phyloP scores from a whole-genome alignment of 2,888 invertebrate genomes.

The Luffia ferchaultella region DNA sequence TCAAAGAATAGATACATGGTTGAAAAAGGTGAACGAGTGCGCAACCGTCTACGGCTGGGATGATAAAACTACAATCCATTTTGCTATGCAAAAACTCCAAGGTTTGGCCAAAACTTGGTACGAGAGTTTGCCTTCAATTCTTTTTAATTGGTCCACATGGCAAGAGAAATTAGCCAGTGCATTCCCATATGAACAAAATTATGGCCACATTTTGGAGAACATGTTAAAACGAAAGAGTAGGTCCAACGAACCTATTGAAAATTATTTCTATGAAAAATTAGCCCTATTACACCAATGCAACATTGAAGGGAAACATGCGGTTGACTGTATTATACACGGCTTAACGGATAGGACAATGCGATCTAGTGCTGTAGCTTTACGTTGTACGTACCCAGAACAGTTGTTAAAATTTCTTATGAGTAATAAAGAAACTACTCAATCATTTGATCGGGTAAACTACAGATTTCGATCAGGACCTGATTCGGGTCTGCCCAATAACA shows the following conservation, averaged over 20 bases:
- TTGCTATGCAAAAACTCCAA: conserved; percentile 18
- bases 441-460: neutral
- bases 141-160: conserved; percentile 16
- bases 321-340: conserved; percentile 19
- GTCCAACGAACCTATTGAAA: conserved; percentile 10
- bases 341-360: conserved; percentile 14
- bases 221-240: conserved; percentile 13
- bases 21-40: conserved; percentile 12
- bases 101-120: conserved; percentile 19
- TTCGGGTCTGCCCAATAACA: too few species aligned
- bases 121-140: conserved; percentile 11
- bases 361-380: conserved; percentile 15
- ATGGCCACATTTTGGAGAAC: conserved; percentile 13
- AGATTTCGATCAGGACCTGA: neutral
- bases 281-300: conserved; percentile 11
- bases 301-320: conserved; percentile 14
- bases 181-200: conserved; percentile 14
- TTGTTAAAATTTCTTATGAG: conserved; percentile 13
- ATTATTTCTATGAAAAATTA: conserved; percentile 16
- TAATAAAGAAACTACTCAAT: conserved; percentile 9
- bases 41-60: conserved; percentile 16
- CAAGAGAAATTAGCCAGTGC: conserved; percentile 15
- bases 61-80: conserved; percentile 11
- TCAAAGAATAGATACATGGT: conserved; percentile 7
- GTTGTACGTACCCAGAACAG: conserved; percentile 13